Conservation (phyloP, 2,888 invertebrate genomes). For the Nebria salina region DNA sequence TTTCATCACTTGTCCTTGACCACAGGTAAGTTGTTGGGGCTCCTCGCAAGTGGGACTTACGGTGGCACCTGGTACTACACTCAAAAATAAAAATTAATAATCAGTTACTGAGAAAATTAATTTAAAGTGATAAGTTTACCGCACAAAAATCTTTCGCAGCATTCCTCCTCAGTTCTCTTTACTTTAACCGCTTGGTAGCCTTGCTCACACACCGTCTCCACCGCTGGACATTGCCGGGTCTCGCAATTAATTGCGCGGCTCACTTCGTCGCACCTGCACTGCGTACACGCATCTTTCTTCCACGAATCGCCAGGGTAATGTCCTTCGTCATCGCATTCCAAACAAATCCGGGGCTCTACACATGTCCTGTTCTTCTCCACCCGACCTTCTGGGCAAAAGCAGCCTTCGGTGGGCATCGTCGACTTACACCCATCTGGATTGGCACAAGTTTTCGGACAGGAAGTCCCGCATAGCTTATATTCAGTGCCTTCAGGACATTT, state of each 20-base stretch:
- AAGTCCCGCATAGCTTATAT: conserved; percentile 68
- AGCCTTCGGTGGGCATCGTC: conserved; percentile 73
- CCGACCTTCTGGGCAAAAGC: conserved; percentile 80
- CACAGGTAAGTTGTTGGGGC: conserved; percentile 76
- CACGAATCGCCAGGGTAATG: conserved; percentile 76
- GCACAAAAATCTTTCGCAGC: conserved; percentile 78
- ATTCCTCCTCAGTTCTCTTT: conserved; percentile 67
- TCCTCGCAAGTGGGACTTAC: conserved; percentile 68
- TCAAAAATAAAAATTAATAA: conserved; percentile 25
- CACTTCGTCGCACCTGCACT: conserved; percentile 73
- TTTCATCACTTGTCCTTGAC: conserved; percentile 76
- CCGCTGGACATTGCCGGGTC: conserved; percentile 68
- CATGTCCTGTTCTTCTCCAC: conserved; percentile 62
- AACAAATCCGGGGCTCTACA: conserved; percentile 72
- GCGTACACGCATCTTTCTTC: conserved; percentile 77
- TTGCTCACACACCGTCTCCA: conserved; percentile 69
- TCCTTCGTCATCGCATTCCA: conserved; percentile 78
- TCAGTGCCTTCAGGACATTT: conserved; percentile 66
- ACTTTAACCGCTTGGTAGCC: conserved; percentile 68
- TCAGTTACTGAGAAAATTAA: not conserved
- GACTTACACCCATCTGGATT: conserved; percentile 57
- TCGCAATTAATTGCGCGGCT: conserved; percentile 71
- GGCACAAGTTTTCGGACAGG: conserved; percentile 75
- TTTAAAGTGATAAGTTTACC: conserved; percentile 61
- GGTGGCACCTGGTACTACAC: conserved; percentile 67